Conservation (phyloP, 2,113 vertebrate species). For the Dasyornis broadbenti region DNA sequence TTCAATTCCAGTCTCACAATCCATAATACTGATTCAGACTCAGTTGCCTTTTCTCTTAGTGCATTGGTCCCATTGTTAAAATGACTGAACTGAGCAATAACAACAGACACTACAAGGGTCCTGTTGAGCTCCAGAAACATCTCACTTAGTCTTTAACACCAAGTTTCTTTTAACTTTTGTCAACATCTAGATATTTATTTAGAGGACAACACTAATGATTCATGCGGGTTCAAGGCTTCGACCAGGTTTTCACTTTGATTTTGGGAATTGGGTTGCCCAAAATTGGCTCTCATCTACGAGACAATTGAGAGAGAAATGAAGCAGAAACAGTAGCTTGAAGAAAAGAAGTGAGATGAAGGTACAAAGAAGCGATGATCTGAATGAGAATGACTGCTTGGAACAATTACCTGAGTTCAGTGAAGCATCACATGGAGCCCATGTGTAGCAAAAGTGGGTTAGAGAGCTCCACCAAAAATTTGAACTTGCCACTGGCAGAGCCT, state of each 20-base stretch:
- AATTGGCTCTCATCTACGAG: not conserved
- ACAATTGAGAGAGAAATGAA: not conserved
- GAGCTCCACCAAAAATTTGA: constrained; percentile 7
- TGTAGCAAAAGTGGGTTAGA: not conserved
- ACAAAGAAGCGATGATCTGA: not conserved
- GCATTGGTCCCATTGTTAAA: not conserved
- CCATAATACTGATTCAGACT: not conserved
- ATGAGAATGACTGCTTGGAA: not conserved
- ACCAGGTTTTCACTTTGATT: not conserved
- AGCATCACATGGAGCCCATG: not conserved
- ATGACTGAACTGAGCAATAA: not conserved
- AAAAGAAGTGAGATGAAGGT: not conserved
- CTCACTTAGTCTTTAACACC: not conserved
- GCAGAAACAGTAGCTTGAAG: not conserved
- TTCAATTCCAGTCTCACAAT: not conserved
- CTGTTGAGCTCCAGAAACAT: not conserved
- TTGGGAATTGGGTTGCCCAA: not conserved
- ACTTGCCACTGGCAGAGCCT: constrained; percentile 10
- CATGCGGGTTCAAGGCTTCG: not conserved
- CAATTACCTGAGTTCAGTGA: not conserved
- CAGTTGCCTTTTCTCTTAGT: not conserved
- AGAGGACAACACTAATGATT: not conserved
- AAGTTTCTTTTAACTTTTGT: not conserved
- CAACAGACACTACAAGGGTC: not conserved
- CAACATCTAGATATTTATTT: not conserved